Evolutionary conservation across 1,140 invertebrate species (phyloP).

Genomic region (Metaphire vulgaris): DNA sequence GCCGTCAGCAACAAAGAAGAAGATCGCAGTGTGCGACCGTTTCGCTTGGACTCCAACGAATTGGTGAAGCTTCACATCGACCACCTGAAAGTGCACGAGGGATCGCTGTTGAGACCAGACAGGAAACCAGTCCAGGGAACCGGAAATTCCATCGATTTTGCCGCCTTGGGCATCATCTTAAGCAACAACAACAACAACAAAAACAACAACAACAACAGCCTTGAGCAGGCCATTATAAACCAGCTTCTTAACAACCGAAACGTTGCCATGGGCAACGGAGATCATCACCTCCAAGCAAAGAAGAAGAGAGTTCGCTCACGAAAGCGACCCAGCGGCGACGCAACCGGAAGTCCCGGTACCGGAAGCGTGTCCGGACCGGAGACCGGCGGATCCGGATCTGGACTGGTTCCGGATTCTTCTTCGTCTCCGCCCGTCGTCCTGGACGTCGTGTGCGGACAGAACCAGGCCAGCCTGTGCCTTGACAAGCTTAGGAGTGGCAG

Average conservation of each 20-base stretch:
- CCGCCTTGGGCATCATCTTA: no score
- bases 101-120: background rate
- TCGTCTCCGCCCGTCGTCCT: conserved; percentile 24
- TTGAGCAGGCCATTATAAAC: background rate
- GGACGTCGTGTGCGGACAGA: conserved; percentile 53
- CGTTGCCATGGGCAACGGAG: background rate
- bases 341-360: background rate
- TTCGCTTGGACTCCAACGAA: background rate
- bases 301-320: background rate
- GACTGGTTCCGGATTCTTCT: background rate
- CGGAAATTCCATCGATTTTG: background rate
- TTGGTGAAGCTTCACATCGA: background rate
- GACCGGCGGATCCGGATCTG: background rate
- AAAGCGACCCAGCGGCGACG: background rate
- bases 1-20: background rate
- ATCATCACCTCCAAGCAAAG: background rate
- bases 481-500: conserved; percentile 53
- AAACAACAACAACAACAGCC: background rate
- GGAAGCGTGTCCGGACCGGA: background rate
- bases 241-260: background rate
- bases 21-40: background rate
- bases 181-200: no score
- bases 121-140: background rate
- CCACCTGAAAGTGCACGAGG: background rate
- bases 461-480: conserved; percentile 50